Evolutionary conservation across 2,797 vertebrate species (phyloP).

Genomic region (Craterocephalus amniculus): DNA sequence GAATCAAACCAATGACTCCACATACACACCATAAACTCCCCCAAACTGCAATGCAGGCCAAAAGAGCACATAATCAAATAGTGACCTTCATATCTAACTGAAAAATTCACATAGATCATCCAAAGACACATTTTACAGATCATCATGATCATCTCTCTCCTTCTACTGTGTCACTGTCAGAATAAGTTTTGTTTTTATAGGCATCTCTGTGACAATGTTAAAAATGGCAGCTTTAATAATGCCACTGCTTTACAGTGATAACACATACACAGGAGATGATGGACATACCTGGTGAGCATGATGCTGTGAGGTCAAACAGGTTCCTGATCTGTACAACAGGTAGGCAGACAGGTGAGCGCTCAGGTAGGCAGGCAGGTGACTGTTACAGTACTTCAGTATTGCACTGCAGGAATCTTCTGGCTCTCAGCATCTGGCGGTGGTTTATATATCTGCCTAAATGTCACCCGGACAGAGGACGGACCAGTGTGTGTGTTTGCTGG

Average conservation of each 20-base stretch:
- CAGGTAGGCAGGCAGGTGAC: conserved; percentile 30
- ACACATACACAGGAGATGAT: background rate
- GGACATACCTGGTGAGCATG: conserved; percentile 68
- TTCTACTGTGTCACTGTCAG: background rate
- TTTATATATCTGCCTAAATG: conserved; percentile 81
- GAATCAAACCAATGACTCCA: background rate
- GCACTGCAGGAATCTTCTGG: conserved; percentile 54
- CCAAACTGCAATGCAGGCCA: background rate
- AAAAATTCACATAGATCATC: background rate
- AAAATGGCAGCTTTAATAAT: background rate
- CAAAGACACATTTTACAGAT: background rate
- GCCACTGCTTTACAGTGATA: background rate
- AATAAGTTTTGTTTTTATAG: background rate
- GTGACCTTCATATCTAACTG: background rate
- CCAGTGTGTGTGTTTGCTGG: background rate
- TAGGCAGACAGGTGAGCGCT: conserved; percentile 12
- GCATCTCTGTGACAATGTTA: background rate
- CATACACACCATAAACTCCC: background rate
- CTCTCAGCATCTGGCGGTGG: conserved; percentile 29
- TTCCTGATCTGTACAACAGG: conserved; percentile 38
- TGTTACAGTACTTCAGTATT: conserved; percentile 54
- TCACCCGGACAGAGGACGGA: conserved; percentile 55
- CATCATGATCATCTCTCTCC: background rate
- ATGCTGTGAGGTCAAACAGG: conserved; percentile 52
- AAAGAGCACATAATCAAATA: background rate